Evolutionary conservation across 23 tunicate genomes (phyloP), one percentile per base, ranked within the genome.

Genomic region (Trididemnum clinides): DNA sequence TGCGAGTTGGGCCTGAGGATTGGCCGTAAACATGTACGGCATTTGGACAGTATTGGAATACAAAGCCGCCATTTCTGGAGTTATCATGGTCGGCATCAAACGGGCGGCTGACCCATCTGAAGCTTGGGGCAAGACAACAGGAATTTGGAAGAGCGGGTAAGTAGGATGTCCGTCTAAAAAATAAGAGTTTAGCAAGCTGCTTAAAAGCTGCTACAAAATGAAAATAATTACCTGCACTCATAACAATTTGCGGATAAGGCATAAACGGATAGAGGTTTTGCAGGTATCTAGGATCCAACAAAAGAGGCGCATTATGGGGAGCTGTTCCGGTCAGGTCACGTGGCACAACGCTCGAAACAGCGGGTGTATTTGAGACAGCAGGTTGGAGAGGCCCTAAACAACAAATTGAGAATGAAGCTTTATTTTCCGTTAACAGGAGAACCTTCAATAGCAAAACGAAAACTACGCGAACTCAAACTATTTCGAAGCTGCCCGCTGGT

Each of bases 291-390:
- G 81, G 81, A 39, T 74, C 59, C 27, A 74, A 23, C 2, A 78
- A 35, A n/a, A 78, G 27, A 3, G 83, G 83, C 28, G 80, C 57
- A 1, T 18, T 30, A 7, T 66, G 75, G 75, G 37, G 18, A 66
- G 7, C 31, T 3, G 7, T 20, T 32, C 31, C 37, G n/a, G 37
- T 4, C 7, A 66, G 37, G 31, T 66, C 75, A 4, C 75, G 75
- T 3, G 36, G 75, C 7, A 29, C 12, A 20, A 37, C 75, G 22
- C 7, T n/a, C 30, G 75, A 6, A 66, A 32, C 75, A 26, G 26
- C 69, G 12, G 25, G n/a, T n/a, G n/a, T n/a, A n/a, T n/a, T n/a
- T n/a, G n/a, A n/a, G n/a, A n/a, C n/a, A n/a, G n/a, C n/a, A n/a
- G n/a, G n/a, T n/a, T n/a, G n/a, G n/a, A n/a, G n/a, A n/a, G n/a